phyloP scores from a whole-genome alignment of 1,140 invertebrate species.

The Sesamia nonagrioides region DNA sequence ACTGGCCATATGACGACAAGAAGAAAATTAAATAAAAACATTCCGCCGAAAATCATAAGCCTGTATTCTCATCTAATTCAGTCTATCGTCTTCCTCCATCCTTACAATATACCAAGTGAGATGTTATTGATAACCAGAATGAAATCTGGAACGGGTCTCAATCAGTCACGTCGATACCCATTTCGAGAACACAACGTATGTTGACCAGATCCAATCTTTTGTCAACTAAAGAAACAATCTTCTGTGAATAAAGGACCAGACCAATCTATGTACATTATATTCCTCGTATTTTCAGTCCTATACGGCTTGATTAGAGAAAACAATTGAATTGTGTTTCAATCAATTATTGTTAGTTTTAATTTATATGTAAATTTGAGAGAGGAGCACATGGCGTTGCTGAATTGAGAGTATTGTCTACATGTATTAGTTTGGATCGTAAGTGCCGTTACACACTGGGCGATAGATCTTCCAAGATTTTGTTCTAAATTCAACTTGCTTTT shows the following conservation, averaged over 20 bases:
- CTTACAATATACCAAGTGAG: too few species aligned
- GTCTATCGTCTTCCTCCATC: too few species aligned
- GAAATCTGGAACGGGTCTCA: neutral
- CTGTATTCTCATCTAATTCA: too few species aligned
- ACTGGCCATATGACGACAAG: too few species aligned
- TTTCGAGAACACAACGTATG: neutral
- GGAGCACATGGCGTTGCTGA: neutral
- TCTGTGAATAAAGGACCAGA: neutral
- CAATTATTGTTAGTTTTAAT: slow-evolving; percentile 30
- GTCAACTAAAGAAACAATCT: neutral
- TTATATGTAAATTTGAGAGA: slow-evolving; percentile 20
- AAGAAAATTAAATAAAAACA: too few species aligned
- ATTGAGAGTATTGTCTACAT: neutral
- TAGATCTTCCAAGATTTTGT: neutral
- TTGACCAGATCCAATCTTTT: neutral
- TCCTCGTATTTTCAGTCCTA: neutral
- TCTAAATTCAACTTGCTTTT: too few species aligned
- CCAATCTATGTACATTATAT: neutral
- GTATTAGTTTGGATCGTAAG: slow-evolving; percentile 3
- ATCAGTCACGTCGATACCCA: slow-evolving; percentile 4
- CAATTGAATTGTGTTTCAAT: slow-evolving; percentile 18
- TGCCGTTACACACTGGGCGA: neutral
- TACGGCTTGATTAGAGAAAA: neutral
- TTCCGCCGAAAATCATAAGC: too few species aligned
- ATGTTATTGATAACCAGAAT: neutral